Conservation (phyloP, 2,113 vertebrate species). For the Heterochromis multidens region DNA sequence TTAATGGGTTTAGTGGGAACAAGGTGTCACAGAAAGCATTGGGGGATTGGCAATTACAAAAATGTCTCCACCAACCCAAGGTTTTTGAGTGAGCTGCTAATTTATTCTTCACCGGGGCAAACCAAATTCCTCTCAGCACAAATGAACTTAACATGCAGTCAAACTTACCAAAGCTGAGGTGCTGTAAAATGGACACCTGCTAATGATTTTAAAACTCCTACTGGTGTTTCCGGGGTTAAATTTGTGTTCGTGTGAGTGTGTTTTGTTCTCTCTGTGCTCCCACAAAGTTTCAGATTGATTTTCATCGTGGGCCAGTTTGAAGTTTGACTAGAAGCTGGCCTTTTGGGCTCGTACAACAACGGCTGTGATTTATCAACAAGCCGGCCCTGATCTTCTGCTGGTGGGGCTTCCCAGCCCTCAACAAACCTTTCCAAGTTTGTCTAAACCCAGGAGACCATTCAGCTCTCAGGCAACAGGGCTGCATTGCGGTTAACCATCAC, state of each 20-base stretch:
- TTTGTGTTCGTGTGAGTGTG: neutral
- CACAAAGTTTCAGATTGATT: slow-evolving; percentile 32
- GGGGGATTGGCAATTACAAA: slow-evolving; percentile 25
- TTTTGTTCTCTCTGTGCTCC: neutral
- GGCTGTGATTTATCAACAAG: slow-evolving; percentile 52
- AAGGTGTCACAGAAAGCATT: slow-evolving; percentile 38
- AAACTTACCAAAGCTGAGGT: slow-evolving; percentile 19
- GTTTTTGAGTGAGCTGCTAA: slow-evolving; percentile 11
- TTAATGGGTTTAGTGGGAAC: slow-evolving; percentile 48
- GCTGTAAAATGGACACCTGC: slow-evolving; percentile 51
- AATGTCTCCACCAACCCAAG: slow-evolving; percentile 13
- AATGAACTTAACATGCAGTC: slow-evolving; percentile 45
- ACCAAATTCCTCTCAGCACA: slow-evolving; percentile 21
- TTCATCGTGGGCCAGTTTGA: slow-evolving; percentile 7
- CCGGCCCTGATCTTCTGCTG: slow-evolving; percentile 10
- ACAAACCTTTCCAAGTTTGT: slow-evolving; percentile 29
- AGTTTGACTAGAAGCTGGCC: slow-evolving; percentile 6
- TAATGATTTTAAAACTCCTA: slow-evolving; percentile 43
- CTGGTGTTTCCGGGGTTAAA: neutral
- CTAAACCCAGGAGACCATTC: slow-evolving; percentile 45
- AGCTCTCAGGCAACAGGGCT: slow-evolving; percentile 42
- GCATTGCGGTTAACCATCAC: slow-evolving; percentile 60
- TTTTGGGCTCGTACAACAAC: slow-evolving; percentile 14
- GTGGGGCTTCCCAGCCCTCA: neutral
- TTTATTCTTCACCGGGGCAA: slow-evolving; percentile 11